Evolutionary conservation across 1,140 invertebrate species (phyloP).

Genomic region (Tetragnatha versicolor): DNA sequence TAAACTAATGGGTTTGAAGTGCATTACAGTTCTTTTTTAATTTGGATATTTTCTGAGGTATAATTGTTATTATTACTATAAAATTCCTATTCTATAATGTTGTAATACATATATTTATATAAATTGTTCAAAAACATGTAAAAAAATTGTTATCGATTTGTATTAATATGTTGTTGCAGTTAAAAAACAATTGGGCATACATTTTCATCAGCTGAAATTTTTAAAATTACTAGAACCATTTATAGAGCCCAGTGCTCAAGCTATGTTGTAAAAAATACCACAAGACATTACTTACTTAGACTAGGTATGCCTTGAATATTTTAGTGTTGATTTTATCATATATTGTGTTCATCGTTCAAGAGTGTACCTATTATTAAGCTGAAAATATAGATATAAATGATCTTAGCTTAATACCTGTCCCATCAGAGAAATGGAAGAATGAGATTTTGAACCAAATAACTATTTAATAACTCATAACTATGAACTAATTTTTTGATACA

Average conservation of each 20-base stretch:
- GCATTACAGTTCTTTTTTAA: not conserved
- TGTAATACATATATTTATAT: not conserved
- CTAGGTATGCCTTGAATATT: not conserved
- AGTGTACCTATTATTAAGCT: not conserved
- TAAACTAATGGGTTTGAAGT: too few relatives aligned
- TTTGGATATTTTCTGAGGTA: not conserved
- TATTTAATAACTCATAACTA: slow-evolving; percentile 38
- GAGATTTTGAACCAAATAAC: slow-evolving; percentile 14
- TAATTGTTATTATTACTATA: not conserved
- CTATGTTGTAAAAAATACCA: not conserved
- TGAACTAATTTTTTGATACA: slow-evolving; percentile 51
- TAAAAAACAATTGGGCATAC: too few relatives aligned
- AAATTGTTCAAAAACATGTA: not conserved
- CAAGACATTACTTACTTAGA: not conserved
- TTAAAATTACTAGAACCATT: not conserved
- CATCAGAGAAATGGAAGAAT: slow-evolving; percentile 37
- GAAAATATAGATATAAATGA: slow-evolving; percentile 16
- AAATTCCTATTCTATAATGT: not conserved
- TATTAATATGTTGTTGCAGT: not conserved
- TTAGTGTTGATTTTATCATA: not conserved
- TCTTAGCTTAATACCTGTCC: slow-evolving; percentile 5
- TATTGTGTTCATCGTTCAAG: not conserved
- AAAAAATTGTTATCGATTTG: not conserved
- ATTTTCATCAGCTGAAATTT: not conserved
- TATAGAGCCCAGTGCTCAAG: not conserved